phyloP scores from a whole-genome alignment of 1,140 invertebrate species.

The Megathymus violae region DNA sequence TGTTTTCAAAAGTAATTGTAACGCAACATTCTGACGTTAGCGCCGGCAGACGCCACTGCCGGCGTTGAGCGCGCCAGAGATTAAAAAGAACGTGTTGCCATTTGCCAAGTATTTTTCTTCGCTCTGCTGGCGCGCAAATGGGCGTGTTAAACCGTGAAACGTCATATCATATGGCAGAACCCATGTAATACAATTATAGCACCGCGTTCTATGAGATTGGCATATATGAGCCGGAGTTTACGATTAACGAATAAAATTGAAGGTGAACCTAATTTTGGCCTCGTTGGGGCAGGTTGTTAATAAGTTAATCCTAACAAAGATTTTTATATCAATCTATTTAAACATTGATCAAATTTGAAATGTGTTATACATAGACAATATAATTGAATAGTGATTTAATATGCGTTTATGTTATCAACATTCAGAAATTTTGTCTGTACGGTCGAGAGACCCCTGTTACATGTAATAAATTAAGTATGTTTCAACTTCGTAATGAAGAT shows the following conservation, averaged over 20 bases:
- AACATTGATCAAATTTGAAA: too few species aligned
- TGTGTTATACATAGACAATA: too few species aligned
- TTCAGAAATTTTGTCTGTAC: neutral
- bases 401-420: conserved; percentile 1
- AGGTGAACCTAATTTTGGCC: neutral
- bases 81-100: conserved; percentile 51
- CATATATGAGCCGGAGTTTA: conserved; percentile 11
- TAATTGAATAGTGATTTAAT: too few species aligned
- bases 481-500: neutral
- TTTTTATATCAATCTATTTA: neutral
- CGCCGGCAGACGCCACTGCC: conserved; percentile 65
- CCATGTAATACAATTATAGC: conserved; percentile 24
- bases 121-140: conserved; percentile 41
- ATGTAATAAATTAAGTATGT: conserved; percentile 8
- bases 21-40: conserved; percentile 38
- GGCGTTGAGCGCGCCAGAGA: conserved; percentile 59
- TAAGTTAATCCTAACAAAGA: too few species aligned
- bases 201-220: neutral
- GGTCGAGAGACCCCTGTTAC: conserved; percentile 10
- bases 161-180: conserved; percentile 42
- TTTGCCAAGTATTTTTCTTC: conserved; percentile 67
- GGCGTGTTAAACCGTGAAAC: conserved; percentile 43
- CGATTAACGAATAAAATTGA: conserved; percentile 5
- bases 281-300: too few species aligned
- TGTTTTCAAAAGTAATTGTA: conserved; percentile 21